Evolutionary conservation across 2,113 vertebrate species (phyloP), one percentile per base, ranked within the genome.

Genomic region (Asarcornis scutulata): DNA sequence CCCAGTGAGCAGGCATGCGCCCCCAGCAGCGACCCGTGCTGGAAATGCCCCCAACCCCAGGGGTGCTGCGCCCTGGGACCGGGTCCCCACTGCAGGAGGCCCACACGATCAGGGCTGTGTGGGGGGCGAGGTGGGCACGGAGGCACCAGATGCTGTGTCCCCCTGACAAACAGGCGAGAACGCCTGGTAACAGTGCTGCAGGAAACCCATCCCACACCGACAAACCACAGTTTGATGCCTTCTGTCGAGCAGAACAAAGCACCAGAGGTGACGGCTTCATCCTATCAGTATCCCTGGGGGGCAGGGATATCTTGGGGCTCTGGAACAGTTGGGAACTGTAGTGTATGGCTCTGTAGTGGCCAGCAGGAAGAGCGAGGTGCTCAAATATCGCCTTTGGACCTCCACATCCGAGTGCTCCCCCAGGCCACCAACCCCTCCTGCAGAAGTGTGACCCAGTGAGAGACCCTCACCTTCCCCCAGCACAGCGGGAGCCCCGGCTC

Each of bases 361-460:
- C 72, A 83, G 67, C 42, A 48, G 58, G 18, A 60, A 83, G 59
- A n/a, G 38, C 0, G 13, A 38, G 21, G 3, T 2, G 42, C 36
- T 46, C 71, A 31, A 11, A 13, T 2, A 20, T 0, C 11, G 15
- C 34, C 66, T 60, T 79, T 16, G 1, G 3, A 56, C 36, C 20
- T 23, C 6, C 58, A 20, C 8, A 13, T 5, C 56, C 12, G 2
- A 18, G 34, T 2, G 29, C 31, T 36, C 29, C n/a, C 44, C 50
- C 3, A 1, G n/a, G 67, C 2, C 69, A 68, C 22, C 67, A 23
- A 11, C 34, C 52, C 63, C 27, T 53, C 27, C 27, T 6, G 32
- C 6, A 36, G 6, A 25, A 12, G 48, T 0, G 0, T 3, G 36
- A 80, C 42, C 48, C 72, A 23, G 29, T 0, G 0, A 38, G 31